These are phyloP conservation scores for Atta colombica DNA, from an alignment of 1,140 invertebrate species.

Conservation along the genomic window DNA sequence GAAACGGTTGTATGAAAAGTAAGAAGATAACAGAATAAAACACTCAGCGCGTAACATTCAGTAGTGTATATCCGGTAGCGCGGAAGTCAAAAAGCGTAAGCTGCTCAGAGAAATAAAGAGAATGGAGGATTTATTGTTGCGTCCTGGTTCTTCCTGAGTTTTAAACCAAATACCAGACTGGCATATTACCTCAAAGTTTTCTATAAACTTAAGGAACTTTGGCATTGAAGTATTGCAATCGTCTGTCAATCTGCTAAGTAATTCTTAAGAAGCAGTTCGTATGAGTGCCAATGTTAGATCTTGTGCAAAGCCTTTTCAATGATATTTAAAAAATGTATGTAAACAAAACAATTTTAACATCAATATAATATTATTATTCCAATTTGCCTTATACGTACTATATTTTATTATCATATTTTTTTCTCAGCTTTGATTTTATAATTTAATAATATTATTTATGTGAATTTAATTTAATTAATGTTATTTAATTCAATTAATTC, in stretches of 20 bases:
- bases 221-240: conserved; percentile 39
- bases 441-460: neutral
- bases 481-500: neutral
- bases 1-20: conserved; percentile 69
- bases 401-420: neutral
- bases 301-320: neutral
- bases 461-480: conserved; percentile 5
- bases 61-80: conserved; percentile 66
- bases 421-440: neutral
- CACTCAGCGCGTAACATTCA: conserved; percentile 70
- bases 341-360: neutral
- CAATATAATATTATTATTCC: neutral
- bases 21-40: conserved; percentile 80
- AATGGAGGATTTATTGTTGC: conserved; percentile 72
- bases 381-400: neutral
- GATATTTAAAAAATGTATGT: neutral
- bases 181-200: conserved; percentile 36
- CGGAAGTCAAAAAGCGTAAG: conserved; percentile 77
- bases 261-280: neutral
- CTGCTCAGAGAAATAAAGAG: conserved; percentile 66
- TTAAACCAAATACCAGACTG: conserved; percentile 52
- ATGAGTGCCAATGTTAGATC: neutral
- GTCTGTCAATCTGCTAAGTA: conserved; percentile 28
- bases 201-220: conserved; percentile 51
- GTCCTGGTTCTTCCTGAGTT: conserved; percentile 64